Percentiles rank a stretch among this genome's conserved stretches.
These are phyloP conservation scores for Orycteropus afer DNA, from an alignment of 2,113 vertebrate genomes.

Conservation along the genomic window DNA sequence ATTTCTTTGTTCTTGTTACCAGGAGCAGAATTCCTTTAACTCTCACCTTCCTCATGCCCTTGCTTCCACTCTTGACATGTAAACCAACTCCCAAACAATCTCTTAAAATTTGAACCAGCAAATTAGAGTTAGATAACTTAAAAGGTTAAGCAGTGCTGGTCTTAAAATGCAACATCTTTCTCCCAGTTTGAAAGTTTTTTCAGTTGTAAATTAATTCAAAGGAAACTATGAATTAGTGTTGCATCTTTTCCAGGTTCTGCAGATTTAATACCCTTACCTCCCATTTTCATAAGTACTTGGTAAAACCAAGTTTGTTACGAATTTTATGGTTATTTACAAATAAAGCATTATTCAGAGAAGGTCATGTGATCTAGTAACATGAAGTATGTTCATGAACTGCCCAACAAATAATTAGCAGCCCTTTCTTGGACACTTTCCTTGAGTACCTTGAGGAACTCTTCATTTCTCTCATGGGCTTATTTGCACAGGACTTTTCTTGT, in stretches of 20 bases:
- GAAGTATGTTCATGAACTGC: slow-evolving; percentile 41
- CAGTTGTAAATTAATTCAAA: slow-evolving; percentile 8
- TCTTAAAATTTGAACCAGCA: neutral
- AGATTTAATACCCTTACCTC: neutral
- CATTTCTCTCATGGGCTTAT: slow-evolving; percentile 32
- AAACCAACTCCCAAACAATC: neutral
- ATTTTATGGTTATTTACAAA: slow-evolving; percentile 10
- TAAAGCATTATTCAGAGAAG: neutral
- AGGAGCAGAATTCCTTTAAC: slow-evolving; percentile 27
- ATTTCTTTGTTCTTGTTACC: slow-evolving; percentile 13
- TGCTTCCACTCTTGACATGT: slow-evolving; percentile 6
- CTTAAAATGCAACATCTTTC: neutral
- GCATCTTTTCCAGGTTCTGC: neutral
- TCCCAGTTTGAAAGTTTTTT: slow-evolving; percentile 48
- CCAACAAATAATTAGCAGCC: neutral
- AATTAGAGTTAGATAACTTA: neutral
- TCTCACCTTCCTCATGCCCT: neutral
- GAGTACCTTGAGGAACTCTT: neutral
- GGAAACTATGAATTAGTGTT: slow-evolving; percentile 36
- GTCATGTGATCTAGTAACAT: neutral
- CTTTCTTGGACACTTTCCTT: neutral
- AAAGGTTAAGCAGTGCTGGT: neutral
- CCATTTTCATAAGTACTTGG: slow-evolving; percentile 37
- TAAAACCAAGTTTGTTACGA: slow-evolving; percentile 1
- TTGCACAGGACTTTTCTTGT: neutral